These are phyloP conservation scores for Agriopis leucophaearia DNA, from an alignment of 2,888 invertebrate genomes.

Conservation along the genomic window DNA sequence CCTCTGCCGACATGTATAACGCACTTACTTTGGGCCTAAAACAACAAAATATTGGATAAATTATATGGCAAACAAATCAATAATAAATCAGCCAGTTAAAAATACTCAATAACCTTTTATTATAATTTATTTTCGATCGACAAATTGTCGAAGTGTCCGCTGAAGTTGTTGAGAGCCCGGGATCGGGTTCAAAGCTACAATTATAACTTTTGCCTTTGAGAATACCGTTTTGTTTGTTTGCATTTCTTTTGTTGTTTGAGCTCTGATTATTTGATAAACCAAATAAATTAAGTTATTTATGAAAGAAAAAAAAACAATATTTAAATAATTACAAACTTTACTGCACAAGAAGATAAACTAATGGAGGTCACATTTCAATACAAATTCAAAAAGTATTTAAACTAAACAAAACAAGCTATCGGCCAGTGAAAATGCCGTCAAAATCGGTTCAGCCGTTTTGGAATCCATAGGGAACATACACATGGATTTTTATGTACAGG, in stretches of 20 bases:
- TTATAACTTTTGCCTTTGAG: conserved; percentile 17
- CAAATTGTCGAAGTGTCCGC: conserved; percentile 5
- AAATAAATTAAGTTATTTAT: background rate
- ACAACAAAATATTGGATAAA: background rate
- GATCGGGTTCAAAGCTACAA: conserved; percentile 13
- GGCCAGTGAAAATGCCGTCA: too few relatives aligned
- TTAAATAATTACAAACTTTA: background rate
- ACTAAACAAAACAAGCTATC: too few relatives aligned
- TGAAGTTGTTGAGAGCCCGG: conserved; percentile 8
- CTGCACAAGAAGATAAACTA: background rate
- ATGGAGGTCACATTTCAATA: too few relatives aligned
- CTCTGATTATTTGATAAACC: background rate
- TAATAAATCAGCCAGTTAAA: background rate
- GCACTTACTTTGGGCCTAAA: too few relatives aligned
- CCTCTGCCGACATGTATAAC: too few relatives aligned
- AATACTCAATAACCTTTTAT: background rate
- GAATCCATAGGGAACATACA: too few relatives aligned
- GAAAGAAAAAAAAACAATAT: too few relatives aligned
- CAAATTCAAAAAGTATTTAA: too few relatives aligned
- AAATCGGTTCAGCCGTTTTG: too few relatives aligned
- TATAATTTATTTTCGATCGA: conserved; percentile 14
- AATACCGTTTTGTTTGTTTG: conserved; percentile 7
- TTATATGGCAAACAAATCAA: background rate
- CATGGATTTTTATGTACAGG: too few relatives aligned
- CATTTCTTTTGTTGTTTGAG: conserved; percentile 1